Percentiles rank a stretch among this genome's conserved stretches.
These are phyloP conservation scores for Bradypodion ventrale DNA, from an alignment of 2,797 vertebrate species.

Conservation along the genomic window DNA sequence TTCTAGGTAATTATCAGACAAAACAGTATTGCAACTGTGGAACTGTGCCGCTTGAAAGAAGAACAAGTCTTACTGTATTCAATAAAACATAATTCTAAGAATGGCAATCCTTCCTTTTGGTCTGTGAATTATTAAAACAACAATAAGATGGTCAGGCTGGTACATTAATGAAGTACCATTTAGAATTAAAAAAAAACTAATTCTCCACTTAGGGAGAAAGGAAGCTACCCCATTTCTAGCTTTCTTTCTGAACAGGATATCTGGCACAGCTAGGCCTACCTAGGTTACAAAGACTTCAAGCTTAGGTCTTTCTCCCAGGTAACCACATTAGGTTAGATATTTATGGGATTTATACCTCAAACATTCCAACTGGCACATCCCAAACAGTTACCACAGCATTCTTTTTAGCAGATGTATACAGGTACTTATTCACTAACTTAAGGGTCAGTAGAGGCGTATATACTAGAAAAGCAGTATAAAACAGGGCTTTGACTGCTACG, in stretches of 20 bases:
- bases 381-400: background rate
- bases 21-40: background rate
- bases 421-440: background rate
- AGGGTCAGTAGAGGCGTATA: background rate
- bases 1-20: constrained; percentile 22
- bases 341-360: no score
- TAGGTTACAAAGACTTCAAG: no score
- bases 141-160: background rate
- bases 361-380: no score
- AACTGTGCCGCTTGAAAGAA: constrained; percentile 1
- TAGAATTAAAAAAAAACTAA: no score
- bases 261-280: no score
- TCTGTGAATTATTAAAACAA: constrained; percentile 1
- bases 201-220: no score
- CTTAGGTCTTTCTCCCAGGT: no score
- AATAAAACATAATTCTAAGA: background rate
- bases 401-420: background rate
- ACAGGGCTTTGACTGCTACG: background rate
- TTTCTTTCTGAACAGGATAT: no score
- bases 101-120: background rate
- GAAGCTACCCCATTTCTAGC: no score
- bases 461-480: background rate
- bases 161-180: background rate
- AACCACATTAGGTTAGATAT: no score
- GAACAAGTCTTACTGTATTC: background rate